Conservation (phyloP, 2,888 invertebrate genomes). For the Tipula confusa region DNA sequence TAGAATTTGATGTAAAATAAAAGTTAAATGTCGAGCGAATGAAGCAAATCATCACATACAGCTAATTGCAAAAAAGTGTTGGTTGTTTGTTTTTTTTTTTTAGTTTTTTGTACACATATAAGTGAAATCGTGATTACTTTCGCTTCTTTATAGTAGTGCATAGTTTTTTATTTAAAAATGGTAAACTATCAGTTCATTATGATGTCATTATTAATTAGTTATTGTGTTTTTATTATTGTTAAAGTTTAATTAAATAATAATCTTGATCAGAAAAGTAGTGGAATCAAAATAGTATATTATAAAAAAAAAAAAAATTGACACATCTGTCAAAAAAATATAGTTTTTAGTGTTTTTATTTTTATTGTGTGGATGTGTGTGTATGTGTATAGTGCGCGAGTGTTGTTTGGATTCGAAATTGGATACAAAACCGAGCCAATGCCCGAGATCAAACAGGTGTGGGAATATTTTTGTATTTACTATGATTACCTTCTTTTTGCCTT, state of each 20-base stretch:
- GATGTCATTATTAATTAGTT: slow-evolving; percentile 15
- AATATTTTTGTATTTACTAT: not conserved
- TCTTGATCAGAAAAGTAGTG: not conserved
- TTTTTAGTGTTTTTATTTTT: not conserved
- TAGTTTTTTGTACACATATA: not conserved
- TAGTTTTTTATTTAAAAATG: not conserved
- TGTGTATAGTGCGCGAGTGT: not conserved
- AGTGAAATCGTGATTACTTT: slow-evolving; percentile 29
- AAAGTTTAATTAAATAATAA: not conserved
- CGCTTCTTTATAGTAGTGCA: slow-evolving; percentile 28
- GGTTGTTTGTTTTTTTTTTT: not conserved
- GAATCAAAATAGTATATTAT: too few species aligned
- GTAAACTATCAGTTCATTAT: not conserved
- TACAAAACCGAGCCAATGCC: slow-evolving; percentile 28
- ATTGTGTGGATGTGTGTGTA: too few species aligned
- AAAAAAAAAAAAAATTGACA: slow-evolving; percentile 28
- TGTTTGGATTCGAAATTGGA: not conserved
- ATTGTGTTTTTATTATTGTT: not conserved
- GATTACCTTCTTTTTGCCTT: not conserved
- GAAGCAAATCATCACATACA: not conserved
- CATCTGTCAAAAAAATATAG: slow-evolving; percentile 14
- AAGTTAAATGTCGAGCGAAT: not conserved
- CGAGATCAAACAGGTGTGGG: slow-evolving; percentile 29
- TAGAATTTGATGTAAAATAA: not conserved
- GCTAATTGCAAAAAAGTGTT: not conserved